phyloP scores from a whole-genome alignment of 2,888 invertebrate genomes.

The Brachypalpus laphriformis region DNA sequence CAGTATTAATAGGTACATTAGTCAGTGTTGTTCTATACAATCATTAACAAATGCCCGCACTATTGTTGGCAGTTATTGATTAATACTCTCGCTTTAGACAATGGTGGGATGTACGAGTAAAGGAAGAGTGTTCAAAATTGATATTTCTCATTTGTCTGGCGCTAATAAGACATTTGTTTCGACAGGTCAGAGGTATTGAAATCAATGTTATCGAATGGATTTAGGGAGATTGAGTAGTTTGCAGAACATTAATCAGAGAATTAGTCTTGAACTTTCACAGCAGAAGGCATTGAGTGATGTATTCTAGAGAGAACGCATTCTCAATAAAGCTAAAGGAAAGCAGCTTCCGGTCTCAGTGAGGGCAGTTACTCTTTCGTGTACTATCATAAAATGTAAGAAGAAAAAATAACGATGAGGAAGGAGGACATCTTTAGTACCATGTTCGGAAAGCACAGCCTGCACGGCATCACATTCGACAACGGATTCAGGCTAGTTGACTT shows the following conservation, averaged over 20 bases:
- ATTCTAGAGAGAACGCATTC: background rate
- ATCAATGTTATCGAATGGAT: background rate
- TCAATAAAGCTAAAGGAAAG: no score
- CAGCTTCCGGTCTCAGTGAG: no score
- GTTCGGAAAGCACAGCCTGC: no score
- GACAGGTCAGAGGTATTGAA: background rate
- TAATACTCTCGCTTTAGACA: background rate
- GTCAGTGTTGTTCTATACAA: conserved; percentile 11
- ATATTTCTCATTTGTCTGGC: background rate
- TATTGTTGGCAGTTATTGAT: conserved; percentile 26
- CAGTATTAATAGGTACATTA: conserved; percentile 22
- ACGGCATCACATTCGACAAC: no score
- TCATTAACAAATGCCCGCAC: conserved; percentile 22
- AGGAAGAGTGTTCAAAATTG: background rate
- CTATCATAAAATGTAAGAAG: no score
- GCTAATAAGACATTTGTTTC: conserved; percentile 1
- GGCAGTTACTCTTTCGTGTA: no score
- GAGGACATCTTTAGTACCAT: no score
- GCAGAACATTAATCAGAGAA: background rate
- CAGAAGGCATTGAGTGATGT: background rate
- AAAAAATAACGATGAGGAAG: no score
- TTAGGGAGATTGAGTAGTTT: background rate
- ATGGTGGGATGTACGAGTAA: background rate
- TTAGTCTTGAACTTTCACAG: background rate
- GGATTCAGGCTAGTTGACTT: no score